Base-by-base conservation (phyloP, 2,888 invertebrate species). In the Meta bourneti region DNA sequence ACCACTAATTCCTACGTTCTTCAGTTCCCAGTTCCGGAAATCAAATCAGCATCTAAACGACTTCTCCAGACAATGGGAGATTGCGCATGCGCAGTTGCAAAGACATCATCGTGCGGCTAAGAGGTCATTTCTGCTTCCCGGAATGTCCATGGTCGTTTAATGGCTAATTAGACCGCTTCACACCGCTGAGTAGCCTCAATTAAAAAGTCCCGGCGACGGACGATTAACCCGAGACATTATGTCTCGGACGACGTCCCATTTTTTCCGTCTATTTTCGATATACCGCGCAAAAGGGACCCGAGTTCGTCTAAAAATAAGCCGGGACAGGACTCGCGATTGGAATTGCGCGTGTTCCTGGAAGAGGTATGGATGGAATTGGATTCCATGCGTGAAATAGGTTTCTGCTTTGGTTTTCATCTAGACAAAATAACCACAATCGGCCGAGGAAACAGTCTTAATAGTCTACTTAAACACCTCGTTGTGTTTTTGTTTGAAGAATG, bases 61-160 rank as follows among this genome's bases (percentile, higher is more conserved):
- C 34, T 34, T 34, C 34, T 4, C 1, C 34, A 34, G 34, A 34
- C 34, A 34, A 34, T 2, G 34, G 34, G 4, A 34, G 34, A 34
- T 34, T 34, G 34, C 34, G 34, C 34, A 34, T 34, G 34, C 34
- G 1, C 34, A 1, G 34, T 4, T 34, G 34, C 1, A 34, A 4
- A 34, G 34, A 34, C 34, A 34, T 34, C 34, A 34, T 34, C 34
- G 34, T 34, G 34, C 34, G 34, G 34, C 34, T 34, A 34, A 34
- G 34, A 61, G 61, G 61, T 61, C 61, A 61, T 61, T 61, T 16
- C 61, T 61, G 61, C 16, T 61, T 80, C 34, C 11, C 34, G 87
- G 19, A 54, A 87, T n/a, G 79, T n/a, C 13, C 49, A 52, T 77
- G 20, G 82, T 78, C 72, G 71, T 89, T 89, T 89, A 84, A 89